Evolutionary conservation across 2,888 invertebrate genomes (phyloP), one percentile per base, ranked within the genome.

Genomic region (Rhamphomyia laevipes): DNA sequence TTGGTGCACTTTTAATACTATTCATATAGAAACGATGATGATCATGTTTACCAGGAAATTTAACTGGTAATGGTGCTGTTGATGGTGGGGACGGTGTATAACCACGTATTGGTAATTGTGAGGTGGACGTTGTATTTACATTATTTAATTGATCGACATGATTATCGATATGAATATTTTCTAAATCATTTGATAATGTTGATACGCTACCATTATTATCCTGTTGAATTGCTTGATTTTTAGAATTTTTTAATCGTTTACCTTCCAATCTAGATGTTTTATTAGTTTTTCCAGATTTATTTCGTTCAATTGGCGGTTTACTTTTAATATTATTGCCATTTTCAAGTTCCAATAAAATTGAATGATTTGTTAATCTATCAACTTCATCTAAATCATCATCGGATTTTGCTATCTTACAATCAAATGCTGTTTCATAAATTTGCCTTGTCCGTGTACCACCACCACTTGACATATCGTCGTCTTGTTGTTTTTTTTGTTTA

Each of bases 381-480:
- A 88, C 80, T 62, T 88, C 87, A 63, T 88, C 76, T 58, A 88
- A 84, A 58, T 82, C 81, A 60, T 84, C 83, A 59, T 84, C 83
- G 10, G 87, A 87, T 56, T 84, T 82, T 63, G 82, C 82, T 61
- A 88, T 81, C 70, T 86, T 86, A 69, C 87, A 87, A 70, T 90
- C 90, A 69, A 90, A 90, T 51, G 90, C 90, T 49, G 90, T 90
- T 72, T 90, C 90, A 68, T 90, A 90, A 49, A 90, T 78, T 71
- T 86, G 86, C 61, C 86, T 78, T 67, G 78, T 77, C 50, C 81
- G 74, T 42, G 53, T 51, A 30, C 61, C 59, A 13, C 42, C 42
- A 4, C 68, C 68, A 63, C 68, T 69, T 56, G 76, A 76, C 74
- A 77, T 77, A 51, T 72, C 73, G 60, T 69, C 71, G 38, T 71